Conservation (phyloP, 2,113 vertebrate species). For the Hassar affinis region DNA sequence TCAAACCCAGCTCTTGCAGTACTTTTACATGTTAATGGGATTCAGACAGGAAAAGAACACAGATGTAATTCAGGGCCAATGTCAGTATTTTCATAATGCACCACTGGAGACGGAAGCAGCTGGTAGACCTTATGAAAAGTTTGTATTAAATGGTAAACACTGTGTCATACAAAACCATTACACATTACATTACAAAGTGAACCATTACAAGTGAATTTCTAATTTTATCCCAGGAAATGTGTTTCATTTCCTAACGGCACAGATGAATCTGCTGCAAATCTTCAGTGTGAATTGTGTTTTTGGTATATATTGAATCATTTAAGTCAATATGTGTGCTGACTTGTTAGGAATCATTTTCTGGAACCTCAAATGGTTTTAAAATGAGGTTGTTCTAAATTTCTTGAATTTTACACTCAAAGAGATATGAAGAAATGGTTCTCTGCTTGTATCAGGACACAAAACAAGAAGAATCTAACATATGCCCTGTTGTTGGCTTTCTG, state of each 20-base stretch:
- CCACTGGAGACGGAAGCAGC: conserved; percentile 47
- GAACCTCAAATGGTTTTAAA: background rate
- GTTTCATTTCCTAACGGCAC: background rate
- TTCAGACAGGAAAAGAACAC: conserved; percentile 55
- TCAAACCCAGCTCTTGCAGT: conserved; percentile 70
- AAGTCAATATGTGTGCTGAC: background rate
- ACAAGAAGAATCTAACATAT: conserved; percentile 36
- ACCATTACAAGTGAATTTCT: background rate
- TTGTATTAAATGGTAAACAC: conserved; percentile 20
- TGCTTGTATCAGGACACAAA: conserved; percentile 7
- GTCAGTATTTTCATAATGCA: conserved; percentile 63
- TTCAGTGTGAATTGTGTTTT: background rate
- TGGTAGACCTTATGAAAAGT: conserved; percentile 44
- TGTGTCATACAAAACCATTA: background rate
- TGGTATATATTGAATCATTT: background rate
- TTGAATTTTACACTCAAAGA: background rate
- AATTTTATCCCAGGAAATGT: background rate
- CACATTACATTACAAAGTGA: too few relatives aligned
- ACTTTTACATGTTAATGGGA: conserved; percentile 71
- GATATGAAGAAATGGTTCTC: background rate
- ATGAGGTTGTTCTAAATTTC: background rate
- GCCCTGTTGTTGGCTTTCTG: conserved; percentile 37
- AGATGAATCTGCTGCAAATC: background rate
- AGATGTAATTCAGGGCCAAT: conserved; percentile 65
- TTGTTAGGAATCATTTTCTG: background rate